These are phyloP conservation scores for Peromyscus californicus DNA, from an alignment of 2,113 vertebrate species.

Conservation along the genomic window DNA sequence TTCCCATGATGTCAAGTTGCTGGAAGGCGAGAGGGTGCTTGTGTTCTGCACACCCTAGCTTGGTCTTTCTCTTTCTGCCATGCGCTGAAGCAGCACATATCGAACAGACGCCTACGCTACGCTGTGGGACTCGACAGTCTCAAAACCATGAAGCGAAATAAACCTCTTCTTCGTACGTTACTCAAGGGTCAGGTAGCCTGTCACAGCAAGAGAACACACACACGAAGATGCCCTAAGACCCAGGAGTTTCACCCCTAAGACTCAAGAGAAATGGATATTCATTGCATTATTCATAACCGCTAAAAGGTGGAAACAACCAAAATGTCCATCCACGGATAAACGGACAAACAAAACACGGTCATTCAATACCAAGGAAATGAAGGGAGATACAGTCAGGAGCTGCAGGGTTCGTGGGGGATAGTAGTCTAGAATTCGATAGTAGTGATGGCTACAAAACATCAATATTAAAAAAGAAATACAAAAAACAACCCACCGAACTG, in stretches of 20 bases:
- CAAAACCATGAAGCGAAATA: not conserved
- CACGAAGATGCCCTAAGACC: not conserved
- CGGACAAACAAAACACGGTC: not conserved
- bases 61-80: not conserved
- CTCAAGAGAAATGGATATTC: not conserved
- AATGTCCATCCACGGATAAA: too few relatives aligned
- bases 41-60: fast-evolving
- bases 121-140: not conserved
- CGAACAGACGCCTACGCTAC: not conserved
- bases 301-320: not conserved
- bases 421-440: not conserved
- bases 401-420: not conserved
- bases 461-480: not conserved
- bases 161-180: not conserved
- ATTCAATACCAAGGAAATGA: not conserved
- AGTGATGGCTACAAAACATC: not conserved
- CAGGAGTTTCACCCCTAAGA: not conserved
- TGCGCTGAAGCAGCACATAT: too few relatives aligned
- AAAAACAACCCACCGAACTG: not conserved
- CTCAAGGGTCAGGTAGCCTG: too few relatives aligned
- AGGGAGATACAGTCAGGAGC: not conserved
- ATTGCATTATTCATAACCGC: not conserved
- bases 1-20: not conserved
- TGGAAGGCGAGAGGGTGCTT: not conserved
- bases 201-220: not conserved